Conservation (phyloP, 2,113 vertebrate genomes). For the Eulemur macaco region DNA sequence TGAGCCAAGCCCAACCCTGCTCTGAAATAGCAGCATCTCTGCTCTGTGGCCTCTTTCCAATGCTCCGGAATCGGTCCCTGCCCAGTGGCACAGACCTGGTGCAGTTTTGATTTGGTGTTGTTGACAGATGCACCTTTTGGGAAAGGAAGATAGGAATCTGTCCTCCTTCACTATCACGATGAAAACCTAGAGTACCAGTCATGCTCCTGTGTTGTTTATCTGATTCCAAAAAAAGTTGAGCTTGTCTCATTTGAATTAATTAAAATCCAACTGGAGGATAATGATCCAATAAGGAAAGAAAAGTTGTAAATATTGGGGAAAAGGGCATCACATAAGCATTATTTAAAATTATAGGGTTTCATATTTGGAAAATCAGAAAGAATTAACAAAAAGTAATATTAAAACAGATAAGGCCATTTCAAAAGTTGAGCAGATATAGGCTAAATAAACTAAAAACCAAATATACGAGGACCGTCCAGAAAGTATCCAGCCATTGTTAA, state of each 20-base stretch:
- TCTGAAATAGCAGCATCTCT: neutral
- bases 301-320: neutral
- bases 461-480: neutral
- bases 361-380: neutral
- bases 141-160: neutral
- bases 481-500: too few species aligned
- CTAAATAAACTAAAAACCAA: neutral
- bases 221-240: neutral
- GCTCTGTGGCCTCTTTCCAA: neutral
- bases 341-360: neutral
- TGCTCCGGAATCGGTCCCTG: neutral
- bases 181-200: neutral
- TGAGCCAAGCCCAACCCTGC: neutral
- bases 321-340: neutral
- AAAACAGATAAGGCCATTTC: neutral
- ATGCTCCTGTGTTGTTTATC: neutral
- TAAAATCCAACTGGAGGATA: neutral
- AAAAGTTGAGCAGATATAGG: neutral
- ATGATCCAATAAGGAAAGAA: neutral
- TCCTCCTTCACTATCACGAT: neutral
- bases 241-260: neutral
- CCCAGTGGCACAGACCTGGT: neutral
- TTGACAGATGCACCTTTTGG: neutral
- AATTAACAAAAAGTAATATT: constrained; percentile 19
- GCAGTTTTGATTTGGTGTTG: neutral